Evolutionary conservation across 1,140 invertebrate species (phyloP).

Genomic region (Leptonema lineaticorne): DNA sequence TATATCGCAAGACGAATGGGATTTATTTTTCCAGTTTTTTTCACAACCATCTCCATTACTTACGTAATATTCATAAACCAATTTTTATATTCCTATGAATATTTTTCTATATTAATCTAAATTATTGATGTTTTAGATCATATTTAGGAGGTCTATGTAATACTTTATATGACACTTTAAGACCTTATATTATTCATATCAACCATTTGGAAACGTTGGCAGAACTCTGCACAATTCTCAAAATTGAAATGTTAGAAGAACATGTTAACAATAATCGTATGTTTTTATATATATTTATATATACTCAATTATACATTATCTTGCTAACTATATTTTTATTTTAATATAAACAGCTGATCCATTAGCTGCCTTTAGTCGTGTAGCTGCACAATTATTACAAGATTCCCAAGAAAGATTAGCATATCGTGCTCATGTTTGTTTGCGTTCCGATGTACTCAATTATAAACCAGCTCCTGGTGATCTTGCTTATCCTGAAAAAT

Average conservation of each 20-base stretch:
- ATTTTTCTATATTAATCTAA: background rate
- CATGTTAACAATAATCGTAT: conserved; percentile 84
- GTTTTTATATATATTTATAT: background rate
- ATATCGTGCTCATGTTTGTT: conserved; percentile 92
- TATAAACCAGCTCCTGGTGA: conserved; percentile 92
- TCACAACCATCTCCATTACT: conserved; percentile 63
- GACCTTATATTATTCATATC: conserved; percentile 96
- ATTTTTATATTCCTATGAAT: background rate
- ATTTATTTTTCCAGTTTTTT: conserved; percentile 89
- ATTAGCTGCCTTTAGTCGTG: conserved; percentile 79
- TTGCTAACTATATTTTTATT: background rate
- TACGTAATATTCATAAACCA: conserved; percentile 56
- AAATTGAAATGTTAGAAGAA: conserved; percentile 93
- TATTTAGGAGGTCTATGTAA: conserved; percentile 86
- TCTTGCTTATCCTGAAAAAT: conserved; percentile 95
- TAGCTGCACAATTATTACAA: conserved; percentile 85
- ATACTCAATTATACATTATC: background rate
- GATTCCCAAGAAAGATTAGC: conserved; percentile 97
- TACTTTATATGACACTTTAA: conserved; percentile 86
- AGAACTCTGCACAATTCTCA: conserved; percentile 92
- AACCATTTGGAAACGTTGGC: conserved; percentile 97
- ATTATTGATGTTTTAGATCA: conserved; percentile 52
- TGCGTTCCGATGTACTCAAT: conserved; percentile 86
- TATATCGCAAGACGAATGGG: conserved; percentile 89
- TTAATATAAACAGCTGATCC: conserved; percentile 54